phyloP scores from a whole-genome alignment of 2,113 vertebrate species.

The Rhagologus leucostigma region DNA sequence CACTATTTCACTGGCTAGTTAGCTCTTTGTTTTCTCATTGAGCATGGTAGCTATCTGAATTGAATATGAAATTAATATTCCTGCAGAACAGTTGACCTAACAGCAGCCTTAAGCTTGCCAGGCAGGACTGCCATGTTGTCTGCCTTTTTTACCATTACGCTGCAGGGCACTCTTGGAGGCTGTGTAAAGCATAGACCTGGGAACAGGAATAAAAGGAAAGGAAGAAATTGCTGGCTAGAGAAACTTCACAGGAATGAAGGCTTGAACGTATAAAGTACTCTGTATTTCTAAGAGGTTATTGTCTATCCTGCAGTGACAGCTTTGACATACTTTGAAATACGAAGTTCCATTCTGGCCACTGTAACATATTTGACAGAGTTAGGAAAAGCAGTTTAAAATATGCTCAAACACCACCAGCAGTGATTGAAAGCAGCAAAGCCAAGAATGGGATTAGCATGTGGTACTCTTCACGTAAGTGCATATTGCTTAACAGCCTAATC shows the following conservation, averaged over 20 bases:
- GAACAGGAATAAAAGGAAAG: neutral
- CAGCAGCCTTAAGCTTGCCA: neutral
- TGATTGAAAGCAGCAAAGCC: neutral
- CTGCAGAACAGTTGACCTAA: neutral
- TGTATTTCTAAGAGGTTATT: neutral
- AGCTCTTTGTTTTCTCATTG: neutral
- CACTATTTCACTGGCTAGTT: neutral
- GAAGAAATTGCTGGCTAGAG: neutral
- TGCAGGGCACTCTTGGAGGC: neutral
- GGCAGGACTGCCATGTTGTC: neutral
- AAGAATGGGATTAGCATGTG: conserved; percentile 33
- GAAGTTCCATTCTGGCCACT: neutral
- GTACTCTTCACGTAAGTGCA: conserved; percentile 22
- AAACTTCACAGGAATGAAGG: conserved; percentile 7
- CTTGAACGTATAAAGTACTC: neutral
- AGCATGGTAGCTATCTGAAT: neutral
- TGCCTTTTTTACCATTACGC: neutral
- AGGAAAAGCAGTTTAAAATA: conserved; percentile 10
- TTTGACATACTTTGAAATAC: neutral
- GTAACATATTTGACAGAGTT: neutral
- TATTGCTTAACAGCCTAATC: conserved; percentile 46
- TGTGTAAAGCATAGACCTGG: neutral
- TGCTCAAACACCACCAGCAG: neutral
- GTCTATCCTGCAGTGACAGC: neutral
- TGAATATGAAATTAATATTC: neutral